Conservation (phyloP, 2,888 invertebrate species). For the Morpho achilles region DNA sequence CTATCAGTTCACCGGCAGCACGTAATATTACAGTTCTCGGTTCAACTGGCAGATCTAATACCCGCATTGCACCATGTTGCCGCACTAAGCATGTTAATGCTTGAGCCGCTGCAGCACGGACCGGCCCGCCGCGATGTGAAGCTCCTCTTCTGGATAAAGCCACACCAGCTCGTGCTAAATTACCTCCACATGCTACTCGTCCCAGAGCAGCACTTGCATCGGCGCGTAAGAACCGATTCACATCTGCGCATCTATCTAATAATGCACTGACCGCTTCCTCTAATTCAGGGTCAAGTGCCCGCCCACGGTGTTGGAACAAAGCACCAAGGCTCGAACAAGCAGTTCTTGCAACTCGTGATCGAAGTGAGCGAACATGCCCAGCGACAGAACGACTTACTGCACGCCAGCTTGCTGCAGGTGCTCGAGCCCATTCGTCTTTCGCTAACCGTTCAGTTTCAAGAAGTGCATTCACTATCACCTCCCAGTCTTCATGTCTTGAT, state of each 20-base stretch:
- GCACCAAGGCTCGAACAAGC: constrained; percentile 92
- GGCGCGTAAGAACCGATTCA: constrained; percentile 93
- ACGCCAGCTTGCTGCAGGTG: constrained; percentile 83
- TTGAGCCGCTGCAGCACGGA: constrained; percentile 90
- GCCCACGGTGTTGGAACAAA: constrained; percentile 83
- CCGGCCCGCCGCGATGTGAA: constrained; percentile 91
- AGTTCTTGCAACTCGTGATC: constrained; percentile 94
- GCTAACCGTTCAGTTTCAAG: constrained; percentile 84
- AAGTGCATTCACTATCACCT: constrained; percentile 86
- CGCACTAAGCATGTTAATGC: constrained; percentile 86
- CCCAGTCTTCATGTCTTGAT: constrained; percentile 89
- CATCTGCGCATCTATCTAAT: constrained; percentile 94
- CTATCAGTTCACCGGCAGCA: constrained; percentile 89
- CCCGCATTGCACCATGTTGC: constrained; percentile 85
- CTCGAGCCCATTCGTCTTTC: constrained; percentile 82
- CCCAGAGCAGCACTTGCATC: constrained; percentile 92
- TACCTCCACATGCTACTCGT: constrained; percentile 88
- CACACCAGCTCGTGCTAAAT: constrained; percentile 82
- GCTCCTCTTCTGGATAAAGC: constrained; percentile 85
- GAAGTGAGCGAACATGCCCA: constrained; percentile 90
- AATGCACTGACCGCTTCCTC: constrained; percentile 91
- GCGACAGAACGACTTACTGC: constrained; percentile 85
- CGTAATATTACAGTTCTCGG: constrained; percentile 88
- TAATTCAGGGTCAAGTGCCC: constrained; percentile 84
- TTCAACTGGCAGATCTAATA: constrained; percentile 86